Conservation (phyloP, 2,113 vertebrate genomes). For the Geococcyx californianus region DNA sequence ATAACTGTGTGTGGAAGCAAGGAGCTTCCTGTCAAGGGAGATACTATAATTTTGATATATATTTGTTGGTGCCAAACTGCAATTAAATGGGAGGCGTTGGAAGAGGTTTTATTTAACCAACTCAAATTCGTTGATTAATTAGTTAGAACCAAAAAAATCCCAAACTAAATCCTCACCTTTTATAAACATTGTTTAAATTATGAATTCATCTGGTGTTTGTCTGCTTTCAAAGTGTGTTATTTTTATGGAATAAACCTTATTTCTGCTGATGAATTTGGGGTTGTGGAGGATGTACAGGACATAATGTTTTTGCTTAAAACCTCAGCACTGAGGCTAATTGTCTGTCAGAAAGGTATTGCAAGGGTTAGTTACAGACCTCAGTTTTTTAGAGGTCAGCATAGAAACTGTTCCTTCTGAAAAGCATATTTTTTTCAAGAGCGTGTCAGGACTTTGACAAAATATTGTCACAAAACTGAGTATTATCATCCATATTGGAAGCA, state of each 20-base stretch:
- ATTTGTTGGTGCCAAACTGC: conserved; percentile 87
- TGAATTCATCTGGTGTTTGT: not conserved
- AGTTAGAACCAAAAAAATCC: conserved; percentile 30
- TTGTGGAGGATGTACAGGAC: not conserved
- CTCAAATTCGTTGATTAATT: conserved; percentile 81
- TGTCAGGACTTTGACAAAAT: not conserved
- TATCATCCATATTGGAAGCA: conserved; percentile 50
- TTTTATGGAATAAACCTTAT: not conserved
- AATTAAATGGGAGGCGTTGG: conserved; percentile 81
- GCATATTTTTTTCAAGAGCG: not conserved
- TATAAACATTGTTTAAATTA: not conserved
- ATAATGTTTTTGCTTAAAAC: not conserved
- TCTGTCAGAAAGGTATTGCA: not conserved
- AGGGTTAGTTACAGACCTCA: not conserved
- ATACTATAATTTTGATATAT: conserved; percentile 88
- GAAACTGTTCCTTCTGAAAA: not conserved
- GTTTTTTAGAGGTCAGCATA: not conserved
- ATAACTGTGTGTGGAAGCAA: conserved; percentile 84
- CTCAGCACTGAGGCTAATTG: not conserved
- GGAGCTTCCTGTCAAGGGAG: conserved; percentile 87
- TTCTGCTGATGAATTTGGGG: not conserved
- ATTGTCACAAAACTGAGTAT: not conserved
- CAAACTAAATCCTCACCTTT: not conserved
- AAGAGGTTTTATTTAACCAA: conserved; percentile 80
- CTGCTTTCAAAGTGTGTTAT: not conserved